Percentiles rank a stretch among this genome's conserved stretches.
These are phyloP conservation scores for Crotalus horridus DNA, from an alignment of 2,113 vertebrate species.

Conservation along the genomic window DNA sequence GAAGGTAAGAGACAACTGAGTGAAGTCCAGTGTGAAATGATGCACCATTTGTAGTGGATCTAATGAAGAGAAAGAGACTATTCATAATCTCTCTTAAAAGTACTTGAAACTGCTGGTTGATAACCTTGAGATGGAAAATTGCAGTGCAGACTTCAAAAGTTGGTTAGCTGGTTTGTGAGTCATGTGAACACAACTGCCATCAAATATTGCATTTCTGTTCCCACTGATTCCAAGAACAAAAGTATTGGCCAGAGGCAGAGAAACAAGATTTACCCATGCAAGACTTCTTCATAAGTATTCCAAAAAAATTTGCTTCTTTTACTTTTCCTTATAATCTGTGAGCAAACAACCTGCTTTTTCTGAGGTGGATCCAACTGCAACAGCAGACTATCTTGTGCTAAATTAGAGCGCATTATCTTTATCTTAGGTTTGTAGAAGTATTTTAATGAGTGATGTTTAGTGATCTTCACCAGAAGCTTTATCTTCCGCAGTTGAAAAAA, in stretches of 20 bases:
- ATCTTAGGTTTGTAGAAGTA: constrained; percentile 65
- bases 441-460: constrained; percentile 56
- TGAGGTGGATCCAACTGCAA: not conserved
- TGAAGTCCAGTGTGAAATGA: not conserved
- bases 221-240: accelerated
- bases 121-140: not conserved
- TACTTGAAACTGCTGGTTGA: not conserved
- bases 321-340: constrained; percentile 37
- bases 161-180: not conserved
- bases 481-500: constrained; percentile 44
- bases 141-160: not conserved
- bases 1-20: not conserved
- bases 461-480: constrained; percentile 47
- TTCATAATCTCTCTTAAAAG: not conserved
- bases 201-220: accelerated
- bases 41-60: not conserved
- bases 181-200: not conserved
- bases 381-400: constrained; percentile 33
- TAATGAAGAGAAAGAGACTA: not conserved
- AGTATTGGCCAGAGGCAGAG: not conserved
- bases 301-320: not conserved
- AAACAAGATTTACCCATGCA: not conserved
- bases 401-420: constrained; percentile 49
- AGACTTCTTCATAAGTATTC: not conserved
- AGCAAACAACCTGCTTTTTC: not conserved